Evolutionary conservation across 1,140 invertebrate species (phyloP).

Genomic region (Pachyrhynchus sulphureomaculatus): DNA sequence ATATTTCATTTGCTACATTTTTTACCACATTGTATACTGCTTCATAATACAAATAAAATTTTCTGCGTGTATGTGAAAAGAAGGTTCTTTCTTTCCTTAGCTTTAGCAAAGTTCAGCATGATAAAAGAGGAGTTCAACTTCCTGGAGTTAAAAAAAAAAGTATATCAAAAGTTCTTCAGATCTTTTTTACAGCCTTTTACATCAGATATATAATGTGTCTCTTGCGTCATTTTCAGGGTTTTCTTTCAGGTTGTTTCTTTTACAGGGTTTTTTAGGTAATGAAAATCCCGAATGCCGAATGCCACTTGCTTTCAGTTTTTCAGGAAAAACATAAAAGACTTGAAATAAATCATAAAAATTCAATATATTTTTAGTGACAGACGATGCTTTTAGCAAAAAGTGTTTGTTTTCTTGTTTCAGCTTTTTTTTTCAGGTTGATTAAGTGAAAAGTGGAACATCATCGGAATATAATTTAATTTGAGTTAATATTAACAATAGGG

Average conservation of each 20-base stretch:
- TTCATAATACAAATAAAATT: not conserved
- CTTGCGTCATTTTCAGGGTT: conserved; percentile 12
- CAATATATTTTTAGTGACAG: not conserved
- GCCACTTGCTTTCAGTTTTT: conserved; percentile 4
- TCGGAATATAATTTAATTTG: not conserved
- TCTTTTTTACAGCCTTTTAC: conserved; percentile 26
- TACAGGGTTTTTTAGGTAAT: conserved; percentile 30
- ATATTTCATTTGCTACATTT: too few relatives aligned
- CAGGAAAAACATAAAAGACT: conserved; percentile 6
- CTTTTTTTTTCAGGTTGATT: conserved; percentile 13
- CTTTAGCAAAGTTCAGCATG: conserved; percentile 32
- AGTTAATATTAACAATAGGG: conserved; percentile 5
- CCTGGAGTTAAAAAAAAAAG: not conserved
- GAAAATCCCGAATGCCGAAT: not conserved
- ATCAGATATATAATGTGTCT: conserved; percentile 14
- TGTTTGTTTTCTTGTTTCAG: conserved; percentile 5
- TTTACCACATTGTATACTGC: not conserved
- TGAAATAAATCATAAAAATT: not conserved
- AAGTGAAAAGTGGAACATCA: conserved; percentile 4
- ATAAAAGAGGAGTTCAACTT: not conserved
- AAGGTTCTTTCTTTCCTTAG: conserved; percentile 22
- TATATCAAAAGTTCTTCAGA: not conserved
- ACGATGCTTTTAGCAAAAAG: not conserved
- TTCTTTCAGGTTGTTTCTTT: conserved; percentile 20
- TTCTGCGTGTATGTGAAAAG: conserved; percentile 6